Percentiles rank a stretch among this genome's conserved stretches.
phyloP scores from a whole-genome alignment of 1,140 invertebrate genomes.

The Brachionus sp. region DNA sequence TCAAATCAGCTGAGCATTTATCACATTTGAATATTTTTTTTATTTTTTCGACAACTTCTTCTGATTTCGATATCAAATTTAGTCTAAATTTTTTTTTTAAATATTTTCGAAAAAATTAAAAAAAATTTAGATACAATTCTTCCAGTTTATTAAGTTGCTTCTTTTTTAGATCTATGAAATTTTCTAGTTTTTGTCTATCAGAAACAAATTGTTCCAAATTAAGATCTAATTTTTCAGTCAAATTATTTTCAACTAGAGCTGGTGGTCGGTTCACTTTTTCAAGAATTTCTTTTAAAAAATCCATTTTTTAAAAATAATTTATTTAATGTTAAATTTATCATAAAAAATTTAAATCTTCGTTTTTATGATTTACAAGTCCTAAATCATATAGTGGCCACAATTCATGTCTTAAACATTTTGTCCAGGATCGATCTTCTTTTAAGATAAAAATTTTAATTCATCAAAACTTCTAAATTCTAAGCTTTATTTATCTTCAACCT shows the following conservation, averaged over 20 bases:
- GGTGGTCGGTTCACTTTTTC: background rate
- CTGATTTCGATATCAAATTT: background rate
- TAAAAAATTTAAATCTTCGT: background rate
- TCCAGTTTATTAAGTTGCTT: background rate
- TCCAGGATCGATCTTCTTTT: background rate
- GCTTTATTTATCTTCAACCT: slow-evolving; percentile 12
- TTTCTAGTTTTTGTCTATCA: background rate
- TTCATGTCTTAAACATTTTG: background rate
- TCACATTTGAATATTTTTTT: background rate
- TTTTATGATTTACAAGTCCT: background rate
- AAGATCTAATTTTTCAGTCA: background rate
- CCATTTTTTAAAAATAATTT: background rate
- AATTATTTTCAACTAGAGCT: background rate
- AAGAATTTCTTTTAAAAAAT: background rate
- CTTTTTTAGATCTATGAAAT: background rate
- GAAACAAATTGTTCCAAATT: background rate
- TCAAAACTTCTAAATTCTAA: background rate
- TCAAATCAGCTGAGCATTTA: background rate
- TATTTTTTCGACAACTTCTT: background rate
- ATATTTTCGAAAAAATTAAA: background rate
- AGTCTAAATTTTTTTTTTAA: background rate
- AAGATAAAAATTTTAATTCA: background rate
- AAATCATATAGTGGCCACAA: background rate
- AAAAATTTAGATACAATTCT: slow-evolving; percentile 16
- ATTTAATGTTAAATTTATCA: background rate